Percentiles rank a stretch among this genome's conserved stretches.
Evolutionary conservation across 2,113 vertebrate species (phyloP).

Genomic region (Pungitius pungitius): DNA sequence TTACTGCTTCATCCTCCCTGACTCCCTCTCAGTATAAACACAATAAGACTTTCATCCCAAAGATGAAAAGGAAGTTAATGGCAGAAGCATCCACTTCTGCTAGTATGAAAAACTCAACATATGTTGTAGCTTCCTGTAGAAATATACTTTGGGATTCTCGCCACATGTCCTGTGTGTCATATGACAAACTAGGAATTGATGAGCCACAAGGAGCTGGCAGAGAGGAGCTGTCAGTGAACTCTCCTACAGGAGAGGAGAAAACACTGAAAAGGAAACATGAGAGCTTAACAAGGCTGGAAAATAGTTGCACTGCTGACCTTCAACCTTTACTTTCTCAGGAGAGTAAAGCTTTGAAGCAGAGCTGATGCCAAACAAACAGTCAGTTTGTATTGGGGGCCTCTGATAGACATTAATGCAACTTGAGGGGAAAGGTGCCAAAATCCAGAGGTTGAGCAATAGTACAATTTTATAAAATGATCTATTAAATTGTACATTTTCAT

Average conservation of each 20-base stretch:
- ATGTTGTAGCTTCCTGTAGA: neutral
- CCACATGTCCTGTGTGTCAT: neutral
- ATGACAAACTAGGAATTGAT: slow-evolving; percentile 1
- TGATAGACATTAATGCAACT: neutral
- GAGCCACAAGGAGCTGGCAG: neutral
- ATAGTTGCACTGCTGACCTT: neutral
- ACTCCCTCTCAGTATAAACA: neutral
- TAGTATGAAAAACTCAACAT: neutral
- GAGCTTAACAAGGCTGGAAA: slow-evolving; percentile 2
- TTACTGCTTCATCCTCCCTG: no score
- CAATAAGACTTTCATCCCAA: neutral
- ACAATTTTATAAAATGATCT: neutral
- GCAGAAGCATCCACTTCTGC: neutral
- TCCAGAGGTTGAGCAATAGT: neutral
- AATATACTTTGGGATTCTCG: neutral
- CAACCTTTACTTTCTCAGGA: slow-evolving; percentile 3
- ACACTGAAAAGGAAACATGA: neutral
- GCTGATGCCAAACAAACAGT: neutral
- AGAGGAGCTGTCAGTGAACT: neutral
- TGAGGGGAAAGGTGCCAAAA: neutral
- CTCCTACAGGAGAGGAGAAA: neutral
- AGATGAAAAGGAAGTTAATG: neutral
- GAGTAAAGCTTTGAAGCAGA: neutral
- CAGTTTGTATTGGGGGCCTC: neutral
- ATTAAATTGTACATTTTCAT: neutral